phyloP scores from a whole-genome alignment of 2,113 vertebrate species.

The Fregata magnificens region DNA sequence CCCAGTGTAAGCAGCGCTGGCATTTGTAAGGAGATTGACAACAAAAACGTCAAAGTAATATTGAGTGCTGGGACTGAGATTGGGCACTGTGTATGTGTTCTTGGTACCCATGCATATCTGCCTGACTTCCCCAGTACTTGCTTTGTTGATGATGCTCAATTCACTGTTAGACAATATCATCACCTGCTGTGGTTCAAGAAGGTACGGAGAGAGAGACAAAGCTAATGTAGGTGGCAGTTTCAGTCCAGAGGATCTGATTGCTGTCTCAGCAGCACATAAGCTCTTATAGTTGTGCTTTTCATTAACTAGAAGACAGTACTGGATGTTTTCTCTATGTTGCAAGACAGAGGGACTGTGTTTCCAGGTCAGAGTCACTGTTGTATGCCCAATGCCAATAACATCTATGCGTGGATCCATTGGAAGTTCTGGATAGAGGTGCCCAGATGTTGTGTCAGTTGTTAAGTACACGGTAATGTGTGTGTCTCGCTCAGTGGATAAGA shows the following conservation, averaged over 20 bases:
- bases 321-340: constrained; percentile 64
- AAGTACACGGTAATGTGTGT: constrained; percentile 79
- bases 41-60: constrained; percentile 90
- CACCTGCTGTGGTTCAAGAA: constrained; percentile 43
- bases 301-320: constrained; percentile 87
- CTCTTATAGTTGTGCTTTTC: constrained; percentile 83
- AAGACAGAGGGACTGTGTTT: constrained; percentile 78
- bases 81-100: constrained; percentile 82
- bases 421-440: constrained; percentile 80
- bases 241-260: constrained; percentile 36
- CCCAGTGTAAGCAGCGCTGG: constrained; percentile 80
- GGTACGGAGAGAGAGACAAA: constrained; percentile 36
- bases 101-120: constrained; percentile 81
- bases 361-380: constrained; percentile 87
- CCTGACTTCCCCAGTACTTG: constrained; percentile 59
- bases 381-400: constrained; percentile 78
- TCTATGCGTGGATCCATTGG: constrained; percentile 81
- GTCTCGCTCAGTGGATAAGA: constrained; percentile 78
- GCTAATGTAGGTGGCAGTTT: background rate
- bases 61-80: constrained; percentile 79
- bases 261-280: constrained; percentile 79
- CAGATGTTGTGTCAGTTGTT: constrained; percentile 69
- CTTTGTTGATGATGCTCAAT: constrained; percentile 54
- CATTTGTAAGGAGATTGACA: constrained; percentile 80
- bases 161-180: constrained; percentile 48